These are phyloP conservation scores for Acanthaster planci DNA, from an alignment of 35 echinoderm and acorn worm genomes.

Conservation along the genomic window DNA sequence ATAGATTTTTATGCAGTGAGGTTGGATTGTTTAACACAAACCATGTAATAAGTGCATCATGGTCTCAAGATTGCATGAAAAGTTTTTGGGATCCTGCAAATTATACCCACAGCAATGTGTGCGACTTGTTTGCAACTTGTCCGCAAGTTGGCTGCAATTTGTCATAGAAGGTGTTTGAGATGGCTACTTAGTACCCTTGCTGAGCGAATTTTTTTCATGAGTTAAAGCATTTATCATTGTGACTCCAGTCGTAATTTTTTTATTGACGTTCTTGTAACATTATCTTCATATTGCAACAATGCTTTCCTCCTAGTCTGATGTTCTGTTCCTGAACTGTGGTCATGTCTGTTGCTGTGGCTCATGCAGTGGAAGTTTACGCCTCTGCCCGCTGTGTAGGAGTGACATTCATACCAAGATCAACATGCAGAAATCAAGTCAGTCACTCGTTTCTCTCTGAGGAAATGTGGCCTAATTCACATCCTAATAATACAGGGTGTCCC, in stretches of 20 bases:
- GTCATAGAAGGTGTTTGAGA: not conserved
- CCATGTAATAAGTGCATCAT: too few relatives aligned
- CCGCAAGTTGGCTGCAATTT: not conserved
- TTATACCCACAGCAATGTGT: not conserved
- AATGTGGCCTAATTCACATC: not conserved
- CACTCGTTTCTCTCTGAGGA: not conserved
- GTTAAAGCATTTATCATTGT: not conserved
- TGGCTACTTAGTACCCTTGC: not conserved
- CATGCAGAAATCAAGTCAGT: slow-evolving; percentile 46
- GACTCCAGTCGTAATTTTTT: not conserved
- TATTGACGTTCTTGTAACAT: not conserved
- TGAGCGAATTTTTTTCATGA: slow-evolving; percentile 1
- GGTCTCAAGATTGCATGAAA: too few relatives aligned
- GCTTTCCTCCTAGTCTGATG: slow-evolving; percentile 72
- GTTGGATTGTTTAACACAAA: too few relatives aligned
- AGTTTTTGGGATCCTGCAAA: too few relatives aligned
- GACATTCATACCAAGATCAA: slow-evolving; percentile 79
- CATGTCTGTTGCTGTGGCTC: slow-evolving; percentile 92
- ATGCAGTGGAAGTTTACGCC: slow-evolving; percentile 59
- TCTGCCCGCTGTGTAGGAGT: slow-evolving; percentile 71
- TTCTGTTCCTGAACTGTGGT: slow-evolving; percentile 93
- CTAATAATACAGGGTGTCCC: not conserved
- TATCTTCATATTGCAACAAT: slow-evolving; percentile 8
- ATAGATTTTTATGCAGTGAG: too few relatives aligned
- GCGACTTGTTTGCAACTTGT: not conserved